Conservation (phyloP, 2,888 invertebrate species). For the Phanerotoma sp. region DNA sequence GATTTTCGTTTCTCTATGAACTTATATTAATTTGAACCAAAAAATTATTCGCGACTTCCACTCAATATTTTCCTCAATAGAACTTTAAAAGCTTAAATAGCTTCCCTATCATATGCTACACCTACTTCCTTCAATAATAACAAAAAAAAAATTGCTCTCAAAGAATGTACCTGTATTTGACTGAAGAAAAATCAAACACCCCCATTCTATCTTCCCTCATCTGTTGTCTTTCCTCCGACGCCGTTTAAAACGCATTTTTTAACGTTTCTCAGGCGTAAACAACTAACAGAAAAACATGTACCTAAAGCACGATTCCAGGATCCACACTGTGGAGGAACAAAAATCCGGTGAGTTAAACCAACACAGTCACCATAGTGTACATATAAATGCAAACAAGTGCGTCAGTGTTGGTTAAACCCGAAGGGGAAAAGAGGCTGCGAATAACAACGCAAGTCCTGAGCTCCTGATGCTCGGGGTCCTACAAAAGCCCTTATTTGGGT, state of each 20-base stretch:
- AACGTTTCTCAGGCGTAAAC: conserved; percentile 52
- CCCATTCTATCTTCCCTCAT: background rate
- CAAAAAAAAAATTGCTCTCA: too few relatives aligned
- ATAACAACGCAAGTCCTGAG: conserved; percentile 37
- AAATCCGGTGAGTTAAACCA: too few relatives aligned
- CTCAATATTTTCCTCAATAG: too few relatives aligned
- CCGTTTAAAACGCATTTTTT: conserved; percentile 45
- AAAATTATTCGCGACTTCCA: too few relatives aligned
- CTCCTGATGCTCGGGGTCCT: conserved; percentile 54
- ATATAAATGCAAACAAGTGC: background rate
- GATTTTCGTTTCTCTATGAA: too few relatives aligned
- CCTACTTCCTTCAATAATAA: too few relatives aligned
- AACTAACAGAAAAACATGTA: conserved; percentile 54
- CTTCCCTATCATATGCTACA: too few relatives aligned
- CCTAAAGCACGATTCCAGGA: conserved; percentile 8
- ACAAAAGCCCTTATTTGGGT: conserved; percentile 58
- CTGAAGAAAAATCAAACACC: background rate
- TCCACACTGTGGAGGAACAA: background rate
- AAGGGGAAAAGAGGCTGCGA: conserved; percentile 26
- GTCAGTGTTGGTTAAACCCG: conserved; percentile 29
- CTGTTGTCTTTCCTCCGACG: too few relatives aligned
- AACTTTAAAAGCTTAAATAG: too few relatives aligned
- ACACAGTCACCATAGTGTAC: background rate
- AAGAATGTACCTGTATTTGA: too few relatives aligned
- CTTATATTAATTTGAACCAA: too few relatives aligned